A percentile compares a stretch with the other conserved stretches of the same genome.
These are phyloP conservation scores for Fukomys damarensis DNA, from an alignment of 2,113 vertebrate species.

Conservation along the genomic window DNA sequence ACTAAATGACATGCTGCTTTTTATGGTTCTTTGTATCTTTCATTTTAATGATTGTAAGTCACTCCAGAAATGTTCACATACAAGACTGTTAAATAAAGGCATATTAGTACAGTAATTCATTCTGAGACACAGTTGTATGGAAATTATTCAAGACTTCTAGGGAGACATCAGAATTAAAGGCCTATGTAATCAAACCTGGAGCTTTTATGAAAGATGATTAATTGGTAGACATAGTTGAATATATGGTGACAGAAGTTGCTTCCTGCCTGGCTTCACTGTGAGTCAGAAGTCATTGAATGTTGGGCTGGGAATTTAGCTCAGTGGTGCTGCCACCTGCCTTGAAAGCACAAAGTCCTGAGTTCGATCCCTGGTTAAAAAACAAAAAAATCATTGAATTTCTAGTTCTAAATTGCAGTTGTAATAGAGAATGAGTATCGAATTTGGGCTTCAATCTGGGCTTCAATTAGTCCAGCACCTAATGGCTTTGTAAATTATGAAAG, in stretches of 20 bases:
- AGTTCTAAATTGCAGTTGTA: neutral
- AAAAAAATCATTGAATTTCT: neutral
- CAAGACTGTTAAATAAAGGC: neutral
- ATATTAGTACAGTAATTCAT: conserved; percentile 57
- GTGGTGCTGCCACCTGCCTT: too few species aligned
- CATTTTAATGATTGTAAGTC: conserved; percentile 62
- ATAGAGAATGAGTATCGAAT: neutral
- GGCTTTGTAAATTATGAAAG: conserved; percentile 1
- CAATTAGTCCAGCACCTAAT: neutral
- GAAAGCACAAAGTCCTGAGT: too few species aligned
- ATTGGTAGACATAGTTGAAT: neutral
- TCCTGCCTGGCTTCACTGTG: neutral
- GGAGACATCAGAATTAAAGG: conserved; percentile 21
- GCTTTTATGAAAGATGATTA: neutral
- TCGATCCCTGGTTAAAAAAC: too few species aligned
- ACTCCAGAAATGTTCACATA: neutral
- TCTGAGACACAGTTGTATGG: conserved; percentile 4
- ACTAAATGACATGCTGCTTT: conserved; percentile 60
- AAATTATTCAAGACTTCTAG: conserved; percentile 21
- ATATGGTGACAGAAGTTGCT: neutral
- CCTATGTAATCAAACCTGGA: neutral
- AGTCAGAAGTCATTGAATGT: neutral
- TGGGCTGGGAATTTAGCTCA: too few species aligned
- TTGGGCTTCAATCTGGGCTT: neutral
- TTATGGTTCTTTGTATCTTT: conserved; percentile 59